Base-by-base conservation (phyloP, 2,888 invertebrate species). In the Keiferia lycopersicella region DNA sequence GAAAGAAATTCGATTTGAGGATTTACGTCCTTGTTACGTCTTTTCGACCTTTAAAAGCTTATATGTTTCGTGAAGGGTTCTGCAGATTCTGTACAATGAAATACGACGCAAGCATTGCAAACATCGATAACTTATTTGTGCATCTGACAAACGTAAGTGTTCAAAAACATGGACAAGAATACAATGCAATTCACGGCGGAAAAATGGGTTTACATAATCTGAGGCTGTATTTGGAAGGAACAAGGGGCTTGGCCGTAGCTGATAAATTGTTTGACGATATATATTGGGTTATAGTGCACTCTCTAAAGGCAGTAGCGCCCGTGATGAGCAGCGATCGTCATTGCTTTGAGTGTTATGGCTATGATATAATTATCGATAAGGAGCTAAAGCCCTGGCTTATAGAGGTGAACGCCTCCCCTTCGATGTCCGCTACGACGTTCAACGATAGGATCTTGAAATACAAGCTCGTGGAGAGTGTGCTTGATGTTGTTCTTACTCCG, bases 101-200 rank as follows among this genome's bases (percentile, higher is more conserved):
- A 83, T 98, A 98, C 78, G 97, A 98, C 79, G 96, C 96, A 0
- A 97, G 96, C 81, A 96, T 96, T 34, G 96, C 96, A 51, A 97
- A 97, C 84, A 85, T 97, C 74, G 98, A 98, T 84, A 98, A 97
- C 83, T 97, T 98, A 95, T 98, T 98, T 79, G 97, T 98, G 64
- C 99, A 99, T 91, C 93, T 99, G 69, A 99, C 99, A 16, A 99
- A 99, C 86, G 99, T 99, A 1, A 98, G 98, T 65, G 98, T 99
- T 16, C 99, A 99, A 86, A 98, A 98, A 83, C 98, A 98, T 79
- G 98, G 98, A 71, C 97, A 97, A 61, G 98, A 98, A 83, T 99
- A 99, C 83, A 99, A 99, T 85, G 95, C 95, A 71, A 92, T 97
- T 64, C 98, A 99, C 77, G 98, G 99, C 16, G 98, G 99, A 1